These are phyloP conservation scores for Erinaceus europaeus DNA, from an alignment of 2,113 vertebrate genomes.

Conservation along the genomic window DNA sequence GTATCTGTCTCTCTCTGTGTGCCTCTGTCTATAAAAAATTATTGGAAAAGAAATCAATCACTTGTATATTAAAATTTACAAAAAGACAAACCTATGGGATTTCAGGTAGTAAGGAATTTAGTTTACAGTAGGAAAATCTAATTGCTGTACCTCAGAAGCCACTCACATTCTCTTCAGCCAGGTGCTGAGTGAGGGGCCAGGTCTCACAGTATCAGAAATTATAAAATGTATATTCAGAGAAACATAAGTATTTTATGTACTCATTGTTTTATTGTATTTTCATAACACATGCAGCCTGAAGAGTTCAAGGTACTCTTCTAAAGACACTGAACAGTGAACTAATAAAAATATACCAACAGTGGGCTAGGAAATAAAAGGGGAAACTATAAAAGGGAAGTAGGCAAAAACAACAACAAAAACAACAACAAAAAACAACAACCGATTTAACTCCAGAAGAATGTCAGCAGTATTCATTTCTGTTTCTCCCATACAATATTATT, in stretches of 20 bases:
- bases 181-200: neutral
- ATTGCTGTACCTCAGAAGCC: neutral
- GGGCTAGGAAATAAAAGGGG: slow-evolving; percentile 2
- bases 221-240: slow-evolving; percentile 11
- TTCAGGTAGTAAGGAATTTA: neutral
- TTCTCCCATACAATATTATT: neutral
- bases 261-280: slow-evolving; percentile 58
- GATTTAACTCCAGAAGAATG: neutral
- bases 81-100: neutral
- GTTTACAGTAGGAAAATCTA: neutral
- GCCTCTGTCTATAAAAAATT: slow-evolving; percentile 25
- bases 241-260: slow-evolving; percentile 48
- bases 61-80: neutral
- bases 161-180: neutral
- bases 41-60: slow-evolving; percentile 30
- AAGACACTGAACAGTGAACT: slow-evolving; percentile 22
- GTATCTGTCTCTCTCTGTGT: too few relatives aligned
- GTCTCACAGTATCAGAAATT: slow-evolving; percentile 10
- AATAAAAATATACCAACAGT: slow-evolving; percentile 23
- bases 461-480: neutral
- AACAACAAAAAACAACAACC: neutral
- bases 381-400: neutral
- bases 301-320: slow-evolving; percentile 47
- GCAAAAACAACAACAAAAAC: slow-evolving; percentile 3
- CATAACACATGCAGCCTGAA: neutral